Evolutionary conservation across 2,888 invertebrate genomes (phyloP).

Genomic region (Folsomia manolachei): DNA sequence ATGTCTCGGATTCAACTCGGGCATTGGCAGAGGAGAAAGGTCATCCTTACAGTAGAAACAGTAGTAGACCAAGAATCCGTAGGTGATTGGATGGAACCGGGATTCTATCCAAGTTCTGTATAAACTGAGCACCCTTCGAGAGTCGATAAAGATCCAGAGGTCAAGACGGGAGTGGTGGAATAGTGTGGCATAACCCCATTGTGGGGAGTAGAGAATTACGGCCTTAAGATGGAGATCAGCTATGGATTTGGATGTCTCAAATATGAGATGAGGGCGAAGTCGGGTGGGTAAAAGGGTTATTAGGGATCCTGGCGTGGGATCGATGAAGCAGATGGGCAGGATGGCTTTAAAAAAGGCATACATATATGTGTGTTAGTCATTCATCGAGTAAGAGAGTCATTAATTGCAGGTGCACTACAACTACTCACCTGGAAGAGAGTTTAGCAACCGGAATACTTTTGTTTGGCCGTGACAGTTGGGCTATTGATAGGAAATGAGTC

Average conservation of each 20-base stretch:
- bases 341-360: too few relatives aligned
- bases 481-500: slow-evolving; percentile 21
- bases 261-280: slow-evolving; percentile 45
- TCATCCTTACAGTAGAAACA: slow-evolving; percentile 45
- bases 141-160: slow-evolving; percentile 48
- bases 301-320: slow-evolving; percentile 28
- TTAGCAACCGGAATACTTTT: slow-evolving; percentile 46
- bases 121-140: slow-evolving; percentile 39
- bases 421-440: slow-evolving; percentile 39
- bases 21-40: background rate
- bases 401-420: too few relatives aligned
- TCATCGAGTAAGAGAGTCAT: too few relatives aligned
- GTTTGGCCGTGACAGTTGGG: slow-evolving; percentile 49
- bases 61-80: slow-evolving; percentile 35
- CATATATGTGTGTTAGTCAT: too few relatives aligned
- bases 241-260: slow-evolving; percentile 42
- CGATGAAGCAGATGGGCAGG: slow-evolving; percentile 44
- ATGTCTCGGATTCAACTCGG: background rate
- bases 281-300: slow-evolving; percentile 39
- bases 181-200: slow-evolving; percentile 43
- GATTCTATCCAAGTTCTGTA: slow-evolving; percentile 39
- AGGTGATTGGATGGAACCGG: slow-evolving; percentile 34
- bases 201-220: slow-evolving; percentile 33
- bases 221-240: slow-evolving; percentile 38
- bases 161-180: slow-evolving; percentile 47